phyloP scores from a whole-genome alignment of 2,888 invertebrate genomes.

The Crossocerus cetratus region DNA sequence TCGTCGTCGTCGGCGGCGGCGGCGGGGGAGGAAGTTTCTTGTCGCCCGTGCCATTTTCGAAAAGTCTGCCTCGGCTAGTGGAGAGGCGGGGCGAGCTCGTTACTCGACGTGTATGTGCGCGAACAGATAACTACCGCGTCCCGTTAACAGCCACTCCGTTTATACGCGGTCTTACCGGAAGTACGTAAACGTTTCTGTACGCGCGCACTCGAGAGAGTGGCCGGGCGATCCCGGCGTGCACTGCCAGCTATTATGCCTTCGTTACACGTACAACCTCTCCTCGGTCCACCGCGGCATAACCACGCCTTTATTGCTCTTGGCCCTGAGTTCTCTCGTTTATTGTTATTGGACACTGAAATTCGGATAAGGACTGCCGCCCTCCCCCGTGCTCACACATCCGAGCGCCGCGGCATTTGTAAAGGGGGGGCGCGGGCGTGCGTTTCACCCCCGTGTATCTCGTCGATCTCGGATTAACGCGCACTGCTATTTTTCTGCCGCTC shows the following conservation, averaged over 20 bases:
- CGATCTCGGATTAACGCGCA: too few species aligned
- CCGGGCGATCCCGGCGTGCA: slow-evolving; percentile 2
- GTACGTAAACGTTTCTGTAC: slow-evolving; percentile 30
- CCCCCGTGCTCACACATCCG: slow-evolving; percentile 6
- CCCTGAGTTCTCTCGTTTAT: slow-evolving; percentile 33
- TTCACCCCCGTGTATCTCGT: too few species aligned
- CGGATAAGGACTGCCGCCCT: slow-evolving; percentile 34
- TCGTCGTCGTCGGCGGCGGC: too few species aligned
- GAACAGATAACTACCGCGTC: slow-evolving; percentile 31
- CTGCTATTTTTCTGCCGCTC: too few species aligned
- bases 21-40: slow-evolving; percentile 33
- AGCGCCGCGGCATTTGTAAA: too few species aligned
- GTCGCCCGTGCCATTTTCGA: slow-evolving; percentile 18
- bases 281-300: slow-evolving; percentile 20
- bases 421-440: not conserved
- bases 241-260: slow-evolving; percentile 38
- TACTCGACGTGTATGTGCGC: not conserved
- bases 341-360: slow-evolving; percentile 46
- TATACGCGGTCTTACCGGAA: slow-evolving; percentile 25
- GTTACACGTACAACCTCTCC: slow-evolving; percentile 33
- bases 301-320: slow-evolving; percentile 39
- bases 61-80: slow-evolving; percentile 11
- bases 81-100: not conserved
- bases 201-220: not conserved
- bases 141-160: slow-evolving; percentile 34